A percentile compares a stretch with the other conserved stretches of the same genome.
These are phyloP conservation scores for Orientallactaga sibirica DNA, from an alignment of 2,797 vertebrate genomes.

Conservation along the genomic window DNA sequence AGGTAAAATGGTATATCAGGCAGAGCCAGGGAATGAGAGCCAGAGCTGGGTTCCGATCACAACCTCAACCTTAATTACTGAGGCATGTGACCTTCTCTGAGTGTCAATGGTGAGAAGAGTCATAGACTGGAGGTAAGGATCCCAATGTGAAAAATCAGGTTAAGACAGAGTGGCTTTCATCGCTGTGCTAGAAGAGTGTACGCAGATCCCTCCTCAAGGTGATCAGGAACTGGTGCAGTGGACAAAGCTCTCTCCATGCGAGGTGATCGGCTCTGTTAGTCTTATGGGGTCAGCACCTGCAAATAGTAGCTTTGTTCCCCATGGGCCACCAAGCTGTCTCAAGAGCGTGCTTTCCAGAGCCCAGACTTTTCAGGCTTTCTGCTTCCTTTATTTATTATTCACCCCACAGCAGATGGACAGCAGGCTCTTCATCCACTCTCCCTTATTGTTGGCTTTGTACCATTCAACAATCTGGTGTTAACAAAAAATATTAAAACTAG, in stretches of 20 bases:
- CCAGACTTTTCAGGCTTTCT: background rate
- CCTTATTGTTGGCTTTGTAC: background rate
- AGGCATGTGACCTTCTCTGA: background rate
- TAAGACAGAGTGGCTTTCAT: background rate
- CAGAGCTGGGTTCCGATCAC: background rate
- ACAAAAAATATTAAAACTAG: slow-evolving; percentile 82
- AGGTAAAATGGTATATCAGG: background rate
- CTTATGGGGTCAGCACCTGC: background rate
- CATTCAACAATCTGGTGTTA: slow-evolving; percentile 75
- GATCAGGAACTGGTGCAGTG: too few species aligned
- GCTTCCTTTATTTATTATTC: slow-evolving; percentile 60
- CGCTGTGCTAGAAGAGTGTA: background rate
- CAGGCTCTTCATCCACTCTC: slow-evolving; percentile 71
- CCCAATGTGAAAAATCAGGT: background rate
- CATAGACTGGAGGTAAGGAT: background rate
- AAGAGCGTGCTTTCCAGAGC: background rate
- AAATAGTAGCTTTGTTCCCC: background rate
- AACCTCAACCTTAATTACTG: background rate
- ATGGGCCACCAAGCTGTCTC: accelerated
- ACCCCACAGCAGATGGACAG: slow-evolving; percentile 67
- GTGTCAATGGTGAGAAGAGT: background rate
- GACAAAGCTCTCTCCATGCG: too few species aligned
- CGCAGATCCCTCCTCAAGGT: background rate
- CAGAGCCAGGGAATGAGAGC: too few species aligned
- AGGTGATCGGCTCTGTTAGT: too few species aligned